Conservation (phyloP, 1,140 invertebrate species). For the Brachionus sp. region DNA sequence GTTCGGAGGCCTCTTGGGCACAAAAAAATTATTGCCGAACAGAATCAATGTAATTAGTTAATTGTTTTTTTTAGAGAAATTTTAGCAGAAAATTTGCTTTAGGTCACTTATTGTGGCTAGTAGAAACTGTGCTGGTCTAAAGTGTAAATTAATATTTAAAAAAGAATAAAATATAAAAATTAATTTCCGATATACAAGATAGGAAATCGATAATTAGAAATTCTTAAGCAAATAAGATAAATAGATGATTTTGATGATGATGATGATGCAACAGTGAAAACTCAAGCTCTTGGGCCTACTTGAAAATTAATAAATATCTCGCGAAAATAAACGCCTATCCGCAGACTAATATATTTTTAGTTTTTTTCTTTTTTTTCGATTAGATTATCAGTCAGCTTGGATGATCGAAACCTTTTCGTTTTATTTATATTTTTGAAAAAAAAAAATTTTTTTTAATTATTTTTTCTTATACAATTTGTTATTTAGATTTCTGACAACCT, state of each 20-base stretch:
- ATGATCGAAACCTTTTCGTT: conserved; percentile 3
- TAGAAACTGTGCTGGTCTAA: not conserved
- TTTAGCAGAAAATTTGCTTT: not conserved
- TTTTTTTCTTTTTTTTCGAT: not conserved
- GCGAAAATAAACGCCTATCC: not conserved
- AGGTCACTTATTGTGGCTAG: not conserved
- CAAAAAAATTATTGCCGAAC: not conserved
- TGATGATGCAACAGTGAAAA: not conserved
- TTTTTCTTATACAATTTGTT: not conserved
- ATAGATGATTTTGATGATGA: not conserved
- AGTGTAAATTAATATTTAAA: not conserved
- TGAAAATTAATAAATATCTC: not conserved
- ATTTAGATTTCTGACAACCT: not conserved
- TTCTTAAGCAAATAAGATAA: not conserved
- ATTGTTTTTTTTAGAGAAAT: not conserved
- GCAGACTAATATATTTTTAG: not conserved
- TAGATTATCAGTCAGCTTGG: not conserved
- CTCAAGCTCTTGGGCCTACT: not conserved
- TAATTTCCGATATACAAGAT: conserved; percentile 3
- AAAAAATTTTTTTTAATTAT: not conserved
- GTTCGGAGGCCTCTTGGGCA: not conserved
- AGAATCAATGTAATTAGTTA: not conserved
- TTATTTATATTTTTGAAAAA: not conserved
- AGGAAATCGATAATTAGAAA: conserved; percentile 4
- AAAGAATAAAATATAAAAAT: not conserved